Evolutionary conservation across 2,797 vertebrate species (phyloP).

Genomic region (Hirundo rustica): DNA sequence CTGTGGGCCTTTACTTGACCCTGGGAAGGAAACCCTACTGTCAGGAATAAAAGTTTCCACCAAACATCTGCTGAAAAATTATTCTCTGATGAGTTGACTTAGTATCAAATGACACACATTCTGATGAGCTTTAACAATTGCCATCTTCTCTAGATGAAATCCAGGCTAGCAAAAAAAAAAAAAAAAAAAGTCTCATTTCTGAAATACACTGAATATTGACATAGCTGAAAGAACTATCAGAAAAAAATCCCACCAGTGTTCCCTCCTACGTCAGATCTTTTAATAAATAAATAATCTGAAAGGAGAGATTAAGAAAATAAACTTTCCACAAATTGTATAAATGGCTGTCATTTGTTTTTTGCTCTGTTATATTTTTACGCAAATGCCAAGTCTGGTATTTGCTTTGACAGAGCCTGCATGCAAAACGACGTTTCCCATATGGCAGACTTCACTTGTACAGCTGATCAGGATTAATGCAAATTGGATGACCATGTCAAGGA

Average conservation of each 20-base stretch:
- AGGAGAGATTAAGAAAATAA: constrained; percentile 19
- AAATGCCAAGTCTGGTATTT: constrained; percentile 50
- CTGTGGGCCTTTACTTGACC: background rate
- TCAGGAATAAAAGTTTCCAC: constrained; percentile 36
- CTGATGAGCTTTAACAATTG: background rate
- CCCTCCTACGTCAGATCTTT: background rate
- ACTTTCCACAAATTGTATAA: constrained; percentile 32
- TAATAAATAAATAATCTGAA: constrained; percentile 15
- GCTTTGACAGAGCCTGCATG: background rate
- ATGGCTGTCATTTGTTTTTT: background rate
- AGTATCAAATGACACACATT: background rate
- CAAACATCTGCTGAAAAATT: constrained; percentile 24
- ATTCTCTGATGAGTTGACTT: background rate
- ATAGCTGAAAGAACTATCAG: background rate
- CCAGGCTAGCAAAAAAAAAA: background rate
- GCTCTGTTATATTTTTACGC: constrained; percentile 3
- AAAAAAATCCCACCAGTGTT: background rate
- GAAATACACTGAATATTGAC: background rate
- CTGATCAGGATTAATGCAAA: constrained; percentile 2
- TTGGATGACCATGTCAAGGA: background rate
- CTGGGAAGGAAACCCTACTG: background rate
- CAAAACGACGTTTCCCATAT: background rate
- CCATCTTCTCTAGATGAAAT: background rate
- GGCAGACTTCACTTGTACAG: background rate
- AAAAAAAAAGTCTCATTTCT: background rate